Conservation (phyloP, 2,797 vertebrate genomes). For the Oophaga sylvatica region DNA sequence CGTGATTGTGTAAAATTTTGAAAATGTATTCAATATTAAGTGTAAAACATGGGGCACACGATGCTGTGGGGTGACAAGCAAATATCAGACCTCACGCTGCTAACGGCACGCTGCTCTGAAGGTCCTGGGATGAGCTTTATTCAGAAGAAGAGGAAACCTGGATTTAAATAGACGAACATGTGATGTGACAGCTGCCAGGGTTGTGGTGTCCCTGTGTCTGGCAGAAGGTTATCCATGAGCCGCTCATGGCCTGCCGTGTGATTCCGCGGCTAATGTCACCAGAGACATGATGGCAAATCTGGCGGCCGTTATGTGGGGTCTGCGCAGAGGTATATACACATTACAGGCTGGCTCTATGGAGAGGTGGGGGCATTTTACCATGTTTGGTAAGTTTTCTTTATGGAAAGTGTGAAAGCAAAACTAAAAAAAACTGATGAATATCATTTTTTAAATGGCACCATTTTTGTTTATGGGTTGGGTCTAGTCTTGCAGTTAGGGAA, state of each 20-base stretch:
- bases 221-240: not conserved
- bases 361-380: no score
- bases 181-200: not conserved
- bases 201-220: not conserved
- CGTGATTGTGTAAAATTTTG: no score
- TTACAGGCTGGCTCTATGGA: not conserved
- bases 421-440: not conserved
- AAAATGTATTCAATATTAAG: no score
- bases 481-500: not conserved
- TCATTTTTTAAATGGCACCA: not conserved
- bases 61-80: not conserved
- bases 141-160: not conserved
- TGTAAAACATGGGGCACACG: no score
- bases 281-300: not conserved
- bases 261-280: not conserved
- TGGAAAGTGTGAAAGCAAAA: not conserved
- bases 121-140: not conserved
- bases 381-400: not conserved
- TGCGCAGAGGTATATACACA: not conserved
- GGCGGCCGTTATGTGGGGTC: not conserved
- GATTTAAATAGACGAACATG: constrained; percentile 5
- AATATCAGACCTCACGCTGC: not conserved
- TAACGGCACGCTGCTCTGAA: not conserved
- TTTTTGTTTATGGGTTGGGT: not conserved
- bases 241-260: not conserved